Conservation (phyloP, 2,113 vertebrate genomes). For the Sakesphorus luctuosus region DNA sequence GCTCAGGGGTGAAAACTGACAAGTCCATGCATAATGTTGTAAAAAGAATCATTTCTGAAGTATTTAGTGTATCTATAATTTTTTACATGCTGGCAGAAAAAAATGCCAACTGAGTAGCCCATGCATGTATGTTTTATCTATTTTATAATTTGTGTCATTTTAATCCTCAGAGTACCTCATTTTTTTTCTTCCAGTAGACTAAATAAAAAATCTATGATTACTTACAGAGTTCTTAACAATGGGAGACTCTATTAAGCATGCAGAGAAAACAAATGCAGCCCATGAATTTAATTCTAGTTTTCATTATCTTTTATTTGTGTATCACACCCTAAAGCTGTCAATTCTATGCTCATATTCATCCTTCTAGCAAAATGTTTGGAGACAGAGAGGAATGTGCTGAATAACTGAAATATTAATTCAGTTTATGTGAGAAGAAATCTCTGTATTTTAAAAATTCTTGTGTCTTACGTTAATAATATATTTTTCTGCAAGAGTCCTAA, state of each 20-base stretch:
- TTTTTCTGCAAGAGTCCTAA: constrained; percentile 23
- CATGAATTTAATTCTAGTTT: constrained; percentile 74
- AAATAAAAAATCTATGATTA: constrained; percentile 71
- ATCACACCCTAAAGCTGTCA: constrained; percentile 72
- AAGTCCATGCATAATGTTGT: constrained; percentile 32
- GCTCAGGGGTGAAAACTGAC: constrained; percentile 4
- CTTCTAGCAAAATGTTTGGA: constrained; percentile 40
- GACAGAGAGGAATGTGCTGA: constrained; percentile 36
- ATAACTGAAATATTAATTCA: constrained; percentile 58
- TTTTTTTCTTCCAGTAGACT: constrained; percentile 58
- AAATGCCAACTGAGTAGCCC: constrained; percentile 16
- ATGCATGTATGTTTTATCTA: constrained; percentile 11
- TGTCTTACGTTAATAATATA: constrained; percentile 5
- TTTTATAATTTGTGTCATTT: constrained; percentile 56
- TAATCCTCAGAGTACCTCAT: constrained; percentile 23
- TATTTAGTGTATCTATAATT: constrained; percentile 8
- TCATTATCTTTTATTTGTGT: constrained; percentile 72
- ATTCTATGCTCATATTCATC: constrained; percentile 64
- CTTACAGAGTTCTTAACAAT: constrained; percentile 70
- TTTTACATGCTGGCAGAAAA: constrained; percentile 29
- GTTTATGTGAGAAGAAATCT: constrained; percentile 52
- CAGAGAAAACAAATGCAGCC: constrained; percentile 67
- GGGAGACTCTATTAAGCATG: constrained; percentile 55
- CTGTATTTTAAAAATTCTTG: constrained; percentile 58
- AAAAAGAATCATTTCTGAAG: constrained; percentile 32